Evolutionary conservation across 2,113 vertebrate species (phyloP).

Genomic region (Sakesphorus luctuosus): DNA sequence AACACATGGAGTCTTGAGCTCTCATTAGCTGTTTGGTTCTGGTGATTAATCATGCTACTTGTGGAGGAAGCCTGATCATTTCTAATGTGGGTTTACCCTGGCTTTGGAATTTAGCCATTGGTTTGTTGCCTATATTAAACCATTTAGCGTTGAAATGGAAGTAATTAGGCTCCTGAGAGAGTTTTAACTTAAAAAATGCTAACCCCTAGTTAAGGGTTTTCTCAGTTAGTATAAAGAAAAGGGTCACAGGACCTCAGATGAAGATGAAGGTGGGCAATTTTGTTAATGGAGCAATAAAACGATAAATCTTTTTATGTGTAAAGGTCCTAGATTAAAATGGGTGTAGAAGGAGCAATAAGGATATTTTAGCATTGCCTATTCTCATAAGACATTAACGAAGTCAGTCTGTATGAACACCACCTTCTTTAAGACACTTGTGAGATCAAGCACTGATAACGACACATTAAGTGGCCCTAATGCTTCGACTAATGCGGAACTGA

Average conservation of each 20-base stretch:
- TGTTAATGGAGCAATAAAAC: conserved; percentile 35
- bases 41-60: conserved; percentile 16
- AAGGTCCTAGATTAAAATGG: conserved; percentile 28
- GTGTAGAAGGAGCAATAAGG: not conserved
- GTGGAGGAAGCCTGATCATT: conserved; percentile 18
- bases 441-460: not conserved
- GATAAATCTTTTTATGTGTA: not conserved
- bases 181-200: not conserved
- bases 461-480: conserved; percentile 1
- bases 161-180: conserved; percentile 27
- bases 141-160: conserved; percentile 13
- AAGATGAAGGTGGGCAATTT: not conserved
- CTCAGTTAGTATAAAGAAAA: not conserved
- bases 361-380: not conserved
- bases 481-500: not conserved
- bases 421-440: conserved; percentile 31
- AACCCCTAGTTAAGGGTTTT: conserved; percentile 5
- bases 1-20: not conserved
- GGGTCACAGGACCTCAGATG: not conserved
- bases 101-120: conserved; percentile 47
- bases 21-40: not conserved
- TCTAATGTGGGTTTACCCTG: conserved; percentile 44
- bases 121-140: conserved; percentile 41
- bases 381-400: not conserved
- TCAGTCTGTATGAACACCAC: not conserved